Conservation (phyloP, 2,888 invertebrate genomes). For the Oscheius sp. region DNA sequence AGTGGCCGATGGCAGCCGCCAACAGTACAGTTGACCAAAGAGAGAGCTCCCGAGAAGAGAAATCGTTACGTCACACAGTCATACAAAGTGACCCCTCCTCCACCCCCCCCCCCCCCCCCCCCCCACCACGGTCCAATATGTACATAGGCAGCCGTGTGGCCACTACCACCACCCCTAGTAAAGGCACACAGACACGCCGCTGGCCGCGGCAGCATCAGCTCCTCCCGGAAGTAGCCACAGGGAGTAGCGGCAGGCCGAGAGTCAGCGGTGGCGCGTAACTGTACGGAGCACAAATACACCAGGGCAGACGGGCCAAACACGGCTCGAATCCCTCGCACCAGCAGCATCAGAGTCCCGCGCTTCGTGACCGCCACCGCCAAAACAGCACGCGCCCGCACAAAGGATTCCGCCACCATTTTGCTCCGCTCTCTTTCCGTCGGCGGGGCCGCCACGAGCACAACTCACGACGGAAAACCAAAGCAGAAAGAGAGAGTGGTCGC, state of each 20-base stretch:
- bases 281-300: conserved; percentile 37
- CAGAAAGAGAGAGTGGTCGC: no score
- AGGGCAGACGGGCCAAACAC: conserved; percentile 29
- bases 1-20: no score
- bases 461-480: conserved; percentile 1
- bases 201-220: conserved; percentile 5
- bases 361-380: conserved; percentile 32
- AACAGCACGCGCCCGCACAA: conserved; percentile 27
- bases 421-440: not conserved
- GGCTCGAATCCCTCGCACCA: not conserved
- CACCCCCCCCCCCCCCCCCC: no score
- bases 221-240: conserved; percentile 33
- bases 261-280: conserved; percentile 23
- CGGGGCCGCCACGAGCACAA: not conserved
- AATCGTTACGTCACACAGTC: conserved; percentile 25
- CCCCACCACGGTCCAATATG: conserved; percentile 26
- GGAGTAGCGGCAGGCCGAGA: not conserved
- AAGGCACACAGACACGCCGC: conserved; percentile 23
- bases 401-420: conserved; percentile 7
- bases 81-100: no score
- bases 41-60: not conserved
- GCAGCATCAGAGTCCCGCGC: not conserved
- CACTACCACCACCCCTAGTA: not conserved
- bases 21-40: conserved; percentile 1
- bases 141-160: conserved; percentile 29